Base-by-base conservation (phyloP, 2,888 invertebrate genomes). In the Dryobota labecula region DNA sequence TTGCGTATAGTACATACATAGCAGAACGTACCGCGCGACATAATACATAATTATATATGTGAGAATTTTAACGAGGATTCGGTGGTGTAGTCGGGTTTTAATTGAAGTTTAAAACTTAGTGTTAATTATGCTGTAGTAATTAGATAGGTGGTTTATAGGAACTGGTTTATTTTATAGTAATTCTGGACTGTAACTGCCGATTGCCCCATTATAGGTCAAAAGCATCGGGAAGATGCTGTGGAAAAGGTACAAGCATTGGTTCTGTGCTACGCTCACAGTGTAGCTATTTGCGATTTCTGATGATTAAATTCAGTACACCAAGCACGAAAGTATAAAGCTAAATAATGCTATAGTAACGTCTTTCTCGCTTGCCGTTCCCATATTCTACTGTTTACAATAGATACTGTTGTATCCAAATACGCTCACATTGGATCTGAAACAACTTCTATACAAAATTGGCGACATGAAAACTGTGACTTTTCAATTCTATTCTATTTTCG, bases 1-100 rank as follows among this genome's bases (percentile, higher is more conserved):
- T 45, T 71, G 43, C 43, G 30, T 73, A 27, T 71, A 18, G 27
- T 70, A 38, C 13, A 18, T n/a, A 64, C 6, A 15, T 36, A 49
- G 36, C 8, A 30, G 27, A 24, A 53, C 13, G 41, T 62, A 72
- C 43, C 36, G 4, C 61, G 18, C 9, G 24, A 41, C 20, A 27
- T 41, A 13, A 57, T 30, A 49, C 18, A 20, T 11, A n/a, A n/a
- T n/a, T n/a, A 36, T 36, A 5, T 36, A 43, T 38, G 15, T 45
- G 36, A 51, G 61, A 51, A 51, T 51, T 47, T 49, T 20, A 8
- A 24, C 20, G 2, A 18, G 33, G 0, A 33, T 57, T 36, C 18
- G 7, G 33, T 3, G 18, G 9, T n/a, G 9, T n/a, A 27, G 7
- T 41, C 70, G 24, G 5, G 24, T 71, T 60, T 33, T n/a, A 33